Base-by-base conservation (phyloP, 92 coral and sea anemone genomes). In the Parazoanthus atlanticus region DNA sequence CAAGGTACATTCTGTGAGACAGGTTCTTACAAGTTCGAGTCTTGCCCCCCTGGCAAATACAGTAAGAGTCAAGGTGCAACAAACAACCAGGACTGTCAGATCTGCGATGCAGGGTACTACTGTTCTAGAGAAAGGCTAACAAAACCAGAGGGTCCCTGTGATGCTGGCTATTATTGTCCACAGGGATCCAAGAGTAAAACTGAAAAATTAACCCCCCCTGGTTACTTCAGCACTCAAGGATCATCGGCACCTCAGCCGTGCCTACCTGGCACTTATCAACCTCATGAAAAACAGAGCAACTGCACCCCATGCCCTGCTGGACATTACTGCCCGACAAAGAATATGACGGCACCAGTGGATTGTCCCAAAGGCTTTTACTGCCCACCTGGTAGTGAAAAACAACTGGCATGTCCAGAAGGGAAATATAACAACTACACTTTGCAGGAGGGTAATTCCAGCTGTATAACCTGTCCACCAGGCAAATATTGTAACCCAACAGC, bases 61-160 rank as follows among this genome's bases (percentile, higher is more conserved):
- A 97, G 99, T 80, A 96, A 95, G 78, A 94, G 96, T 58, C 90
- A 93, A 15, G 99, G 99, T n/a, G 99, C 98, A 2, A 95, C 98
- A 30, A 97, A 96, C 85, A 94, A 97, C 85, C 98, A 94, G 79
- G 99, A 97, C 43, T 97, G 99, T 76, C 95, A 92, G 80, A 78
- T 82, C 74, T 97, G 99, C 31, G 94, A 97, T 83, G 95, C 93
- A n/a, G 99, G 99, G 17, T 97, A 95, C 91, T 97, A 88, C 88
- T 97, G 99, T 76, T 90, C 97, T 8, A 72, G 36, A 79, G 94
- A 93, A 73, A 91, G 91, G 52, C 94, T 95, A 10, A 93, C 97
- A 17, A 90, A 92, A 12, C 99, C 99, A 13, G 98, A 97, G 65
- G 99, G 99, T 3, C 97, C 99, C 66, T 97, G 99, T 88, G 86